phyloP scores from a whole-genome alignment of 2,888 invertebrate genomes.

The Ernsta delagoae region DNA sequence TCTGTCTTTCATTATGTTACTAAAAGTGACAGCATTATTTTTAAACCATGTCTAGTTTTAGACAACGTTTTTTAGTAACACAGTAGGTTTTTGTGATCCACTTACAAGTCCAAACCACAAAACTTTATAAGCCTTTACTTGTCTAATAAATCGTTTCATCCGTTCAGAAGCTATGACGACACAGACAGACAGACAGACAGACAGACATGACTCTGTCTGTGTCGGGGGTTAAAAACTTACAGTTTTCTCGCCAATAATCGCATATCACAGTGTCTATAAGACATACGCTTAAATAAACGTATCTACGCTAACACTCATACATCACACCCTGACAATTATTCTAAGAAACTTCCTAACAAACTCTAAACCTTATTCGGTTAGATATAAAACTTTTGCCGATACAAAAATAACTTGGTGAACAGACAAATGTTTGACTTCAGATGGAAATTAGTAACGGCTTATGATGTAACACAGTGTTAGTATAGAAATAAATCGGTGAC shows the following conservation, averaged over 20 bases:
- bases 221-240: too few relatives aligned
- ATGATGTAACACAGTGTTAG: constrained; percentile 64
- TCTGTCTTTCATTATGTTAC: too few relatives aligned
- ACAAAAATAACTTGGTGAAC: not conserved
- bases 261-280: not conserved
- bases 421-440: constrained; percentile 40
- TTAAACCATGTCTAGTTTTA: too few relatives aligned
- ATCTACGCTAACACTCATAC: constrained; percentile 20
- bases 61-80: too few relatives aligned
- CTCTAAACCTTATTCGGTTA: constrained; percentile 20
- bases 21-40: too few relatives aligned
- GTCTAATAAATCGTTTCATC: too few relatives aligned
- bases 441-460: constrained; percentile 47
- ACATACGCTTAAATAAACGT: not conserved
- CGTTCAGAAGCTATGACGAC: too few relatives aligned
- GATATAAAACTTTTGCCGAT: not conserved
- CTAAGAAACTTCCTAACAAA: constrained; percentile 2
- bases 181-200: too few relatives aligned
- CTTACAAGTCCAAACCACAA: too few relatives aligned
- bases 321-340: constrained; percentile 28
- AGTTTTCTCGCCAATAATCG: not conserved
- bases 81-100: too few relatives aligned
- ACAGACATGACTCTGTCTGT: too few relatives aligned
- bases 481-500: constrained; percentile 24
- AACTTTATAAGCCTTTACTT: too few relatives aligned